Evolutionary conservation across 2,888 invertebrate species (phyloP).

Genomic region (Nyleta sp.): DNA sequence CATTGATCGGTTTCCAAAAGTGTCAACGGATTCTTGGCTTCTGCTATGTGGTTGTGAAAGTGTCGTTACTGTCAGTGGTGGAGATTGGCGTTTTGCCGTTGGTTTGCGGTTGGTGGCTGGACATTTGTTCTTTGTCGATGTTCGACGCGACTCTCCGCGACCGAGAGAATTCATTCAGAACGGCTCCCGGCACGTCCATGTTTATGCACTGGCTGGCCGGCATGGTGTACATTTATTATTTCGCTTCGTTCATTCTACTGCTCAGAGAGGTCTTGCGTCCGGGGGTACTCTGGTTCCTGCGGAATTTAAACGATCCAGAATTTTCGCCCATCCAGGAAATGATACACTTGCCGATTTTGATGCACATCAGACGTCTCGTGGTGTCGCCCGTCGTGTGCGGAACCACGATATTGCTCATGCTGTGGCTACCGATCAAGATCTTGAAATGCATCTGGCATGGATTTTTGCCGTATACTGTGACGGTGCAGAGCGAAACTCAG

Average conservation of each 20-base stretch:
- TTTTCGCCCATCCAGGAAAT: constrained; percentile 99
- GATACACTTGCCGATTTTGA: constrained; percentile 97
- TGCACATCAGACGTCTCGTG: constrained; percentile 94
- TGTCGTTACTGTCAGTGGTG: constrained; percentile 96
- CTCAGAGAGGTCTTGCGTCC: constrained; percentile 97
- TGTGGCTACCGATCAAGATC: constrained; percentile 96
- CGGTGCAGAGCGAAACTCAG: constrained; percentile 91
- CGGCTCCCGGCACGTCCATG: constrained; percentile 98
- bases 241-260: constrained; percentile 97
- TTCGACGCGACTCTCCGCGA: constrained; percentile 95
- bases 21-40: constrained; percentile 94
- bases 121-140: constrained; percentile 97
- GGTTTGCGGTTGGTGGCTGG: constrained; percentile 99
- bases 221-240: constrained; percentile 99
- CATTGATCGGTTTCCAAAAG: constrained; percentile 90
- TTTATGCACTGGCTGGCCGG: constrained; percentile 99
- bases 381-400: constrained; percentile 98
- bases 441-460: constrained; percentile 91
- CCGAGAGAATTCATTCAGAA: constrained; percentile 92
- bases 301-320: constrained; percentile 99
- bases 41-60: constrained; percentile 95
- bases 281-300: constrained; percentile 98
- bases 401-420: constrained; percentile 96
- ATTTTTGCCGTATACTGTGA: constrained; percentile 98
- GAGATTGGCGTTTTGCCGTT: constrained; percentile 99